Conservation (phyloP, 2,888 invertebrate genomes). For the Apamea epomidion region DNA sequence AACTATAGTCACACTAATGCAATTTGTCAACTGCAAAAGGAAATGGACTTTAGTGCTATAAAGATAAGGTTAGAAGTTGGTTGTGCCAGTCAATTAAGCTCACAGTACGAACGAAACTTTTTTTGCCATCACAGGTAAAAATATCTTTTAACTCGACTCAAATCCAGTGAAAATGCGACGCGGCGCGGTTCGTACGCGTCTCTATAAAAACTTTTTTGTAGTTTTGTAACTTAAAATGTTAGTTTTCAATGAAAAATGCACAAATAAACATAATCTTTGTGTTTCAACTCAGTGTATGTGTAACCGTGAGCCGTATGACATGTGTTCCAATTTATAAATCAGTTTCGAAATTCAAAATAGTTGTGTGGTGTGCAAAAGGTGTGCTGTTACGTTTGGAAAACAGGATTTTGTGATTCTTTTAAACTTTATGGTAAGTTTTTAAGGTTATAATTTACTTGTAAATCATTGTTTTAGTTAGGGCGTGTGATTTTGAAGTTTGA, state of each 20-base stretch:
- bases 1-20: conserved; percentile 80
- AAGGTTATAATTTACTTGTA: conserved; percentile 45
- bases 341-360: conserved; percentile 72
- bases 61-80: conserved; percentile 55
- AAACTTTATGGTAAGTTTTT: conserved; percentile 80
- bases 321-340: conserved; percentile 68
- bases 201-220: conserved; percentile 47
- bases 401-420: conserved; percentile 77
- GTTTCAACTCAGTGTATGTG: conserved; percentile 69
- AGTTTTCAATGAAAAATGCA: conserved; percentile 67
- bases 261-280: conserved; percentile 51
- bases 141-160: conserved; percentile 81
- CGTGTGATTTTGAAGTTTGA: conserved; percentile 59
- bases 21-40: conserved; percentile 65
- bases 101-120: conserved; percentile 79
- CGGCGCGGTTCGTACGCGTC: conserved; percentile 74
- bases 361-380: conserved; percentile 79
- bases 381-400: conserved; percentile 73
- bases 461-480: conserved; percentile 42
- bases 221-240: conserved; percentile 58
- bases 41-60: conserved; percentile 23
- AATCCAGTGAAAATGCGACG: conserved; percentile 85
- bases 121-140: conserved; percentile 88
- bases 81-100: conserved; percentile 66
- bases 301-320: conserved; percentile 64